Percentiles rank a stretch among this genome's conserved stretches.
Evolutionary conservation across 1,140 invertebrate genomes (phyloP).

Genomic region (Drosophila littoralis): DNA sequence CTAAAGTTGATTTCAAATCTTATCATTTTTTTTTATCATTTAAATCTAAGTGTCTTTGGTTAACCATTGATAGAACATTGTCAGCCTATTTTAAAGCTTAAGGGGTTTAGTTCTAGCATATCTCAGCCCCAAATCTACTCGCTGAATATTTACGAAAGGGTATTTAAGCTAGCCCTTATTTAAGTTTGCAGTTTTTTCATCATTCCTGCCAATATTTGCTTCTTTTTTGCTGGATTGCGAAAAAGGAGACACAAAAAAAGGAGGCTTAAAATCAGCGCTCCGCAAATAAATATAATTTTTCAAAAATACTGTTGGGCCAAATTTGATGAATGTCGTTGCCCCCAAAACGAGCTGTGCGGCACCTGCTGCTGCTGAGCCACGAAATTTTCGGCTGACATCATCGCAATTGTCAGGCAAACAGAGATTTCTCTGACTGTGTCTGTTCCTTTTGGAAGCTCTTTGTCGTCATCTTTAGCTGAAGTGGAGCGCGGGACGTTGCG

Average conservation of each 20-base stretch:
- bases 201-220: not conserved
- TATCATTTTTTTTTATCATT: too few relatives aligned
- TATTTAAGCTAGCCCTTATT: not conserved
- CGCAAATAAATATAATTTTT: conserved; percentile 72
- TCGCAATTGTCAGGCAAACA: conserved; percentile 42
- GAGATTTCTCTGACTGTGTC: conserved; percentile 12
- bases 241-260: conserved; percentile 24
- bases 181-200: not conserved
- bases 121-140: too few relatives aligned
- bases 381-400: conserved; percentile 42
- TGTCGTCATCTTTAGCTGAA: conserved; percentile 47
- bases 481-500: not conserved
- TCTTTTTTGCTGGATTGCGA: conserved; percentile 2
- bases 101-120: too few relatives aligned
- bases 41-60: too few relatives aligned
- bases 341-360: conserved; percentile 28
- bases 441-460: conserved; percentile 23
- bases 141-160: not conserved
- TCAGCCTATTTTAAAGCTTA: too few relatives aligned
- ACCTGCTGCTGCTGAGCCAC: conserved; percentile 40
- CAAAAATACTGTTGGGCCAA: conserved; percentile 50
- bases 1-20: too few relatives aligned
- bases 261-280: conserved; percentile 46
- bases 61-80: too few relatives aligned
- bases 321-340: conserved; percentile 43